Evolutionary conservation across 2,888 invertebrate genomes (phyloP).

Genomic region (Hoplodrina blanda): DNA sequence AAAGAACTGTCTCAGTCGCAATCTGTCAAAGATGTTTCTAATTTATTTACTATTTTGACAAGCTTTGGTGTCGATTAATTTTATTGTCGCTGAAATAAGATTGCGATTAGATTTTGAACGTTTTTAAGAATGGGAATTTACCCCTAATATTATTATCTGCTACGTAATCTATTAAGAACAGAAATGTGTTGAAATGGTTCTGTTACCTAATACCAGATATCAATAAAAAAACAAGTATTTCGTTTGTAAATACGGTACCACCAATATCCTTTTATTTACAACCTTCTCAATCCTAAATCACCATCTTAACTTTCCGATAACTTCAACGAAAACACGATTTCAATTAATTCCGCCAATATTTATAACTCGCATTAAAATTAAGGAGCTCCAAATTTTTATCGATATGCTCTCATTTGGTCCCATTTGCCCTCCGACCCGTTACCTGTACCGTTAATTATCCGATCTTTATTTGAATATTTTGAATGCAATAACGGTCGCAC

Average conservation of each 20-base stretch:
- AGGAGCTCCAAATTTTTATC: conserved; percentile 62
- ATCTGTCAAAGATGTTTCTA: no score
- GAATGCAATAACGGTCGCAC: conserved; percentile 84
- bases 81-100: no score
- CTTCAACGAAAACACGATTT: conserved; percentile 35
- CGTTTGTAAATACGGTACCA: neutral
- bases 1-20: no score
- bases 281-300: conserved; percentile 30
- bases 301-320: conserved; percentile 35
- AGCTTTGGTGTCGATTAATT: no score
- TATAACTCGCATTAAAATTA: conserved; percentile 52
- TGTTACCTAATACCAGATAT: no score
- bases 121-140: no score
- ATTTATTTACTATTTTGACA: no score
- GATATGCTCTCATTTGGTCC: conserved; percentile 65
- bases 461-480: conserved; percentile 75
- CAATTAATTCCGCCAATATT: conserved; percentile 57
- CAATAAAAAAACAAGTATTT: neutral
- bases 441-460: conserved; percentile 87
- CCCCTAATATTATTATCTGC: no score
- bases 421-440: conserved; percentile 85
- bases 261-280: conserved; percentile 16
- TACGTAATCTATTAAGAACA: no score
- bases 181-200: no score
- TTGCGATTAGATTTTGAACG: no score